These are phyloP conservation scores for Eudasyphora cyanicolor DNA, from an alignment of 2,888 invertebrate genomes.

Conservation along the genomic window DNA sequence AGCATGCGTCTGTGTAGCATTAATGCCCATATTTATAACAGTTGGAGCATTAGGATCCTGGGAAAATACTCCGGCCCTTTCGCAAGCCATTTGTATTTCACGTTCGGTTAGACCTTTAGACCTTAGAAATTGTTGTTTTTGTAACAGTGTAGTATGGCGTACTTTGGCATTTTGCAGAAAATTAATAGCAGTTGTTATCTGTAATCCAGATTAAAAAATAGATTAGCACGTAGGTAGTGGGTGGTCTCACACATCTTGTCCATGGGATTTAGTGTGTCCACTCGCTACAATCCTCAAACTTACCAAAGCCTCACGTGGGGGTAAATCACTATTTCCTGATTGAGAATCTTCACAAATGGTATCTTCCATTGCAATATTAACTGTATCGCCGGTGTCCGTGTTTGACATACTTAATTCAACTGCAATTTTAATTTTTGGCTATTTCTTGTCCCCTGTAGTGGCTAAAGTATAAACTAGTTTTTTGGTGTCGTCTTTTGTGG, in stretches of 20 bases:
- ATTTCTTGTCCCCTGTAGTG: background rate
- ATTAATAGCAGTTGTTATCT: constrained; percentile 92
- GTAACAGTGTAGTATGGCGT: constrained; percentile 86
- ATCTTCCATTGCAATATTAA: constrained; percentile 62
- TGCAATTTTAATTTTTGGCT: constrained; percentile 76
- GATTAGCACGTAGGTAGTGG: constrained; percentile 1
- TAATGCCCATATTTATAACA: constrained; percentile 77
- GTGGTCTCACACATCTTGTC: background rate
- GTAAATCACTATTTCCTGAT: constrained; percentile 8
- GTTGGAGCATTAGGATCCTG: constrained; percentile 76
- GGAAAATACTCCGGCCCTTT: constrained; percentile 82
- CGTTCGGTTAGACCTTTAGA: constrained; percentile 88
- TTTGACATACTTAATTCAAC: constrained; percentile 78
- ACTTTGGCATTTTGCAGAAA: constrained; percentile 94
- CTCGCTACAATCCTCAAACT: constrained; percentile 35
- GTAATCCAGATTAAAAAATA: constrained; percentile 70
- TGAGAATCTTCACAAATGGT: constrained; percentile 34
- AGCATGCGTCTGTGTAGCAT: constrained; percentile 67
- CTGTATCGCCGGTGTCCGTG: constrained; percentile 78
- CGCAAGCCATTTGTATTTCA: constrained; percentile 88
- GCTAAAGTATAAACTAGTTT: background rate
- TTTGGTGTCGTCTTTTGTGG: too few species aligned
- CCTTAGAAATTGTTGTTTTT: constrained; percentile 89
- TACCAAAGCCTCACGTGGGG: constrained; percentile 78
- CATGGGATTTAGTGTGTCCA: background rate